Percentiles rank a stretch among this genome's conserved stretches.
Conservation (phyloP, 1,140 invertebrate genomes). For the Tetragonula clypearis region DNA sequence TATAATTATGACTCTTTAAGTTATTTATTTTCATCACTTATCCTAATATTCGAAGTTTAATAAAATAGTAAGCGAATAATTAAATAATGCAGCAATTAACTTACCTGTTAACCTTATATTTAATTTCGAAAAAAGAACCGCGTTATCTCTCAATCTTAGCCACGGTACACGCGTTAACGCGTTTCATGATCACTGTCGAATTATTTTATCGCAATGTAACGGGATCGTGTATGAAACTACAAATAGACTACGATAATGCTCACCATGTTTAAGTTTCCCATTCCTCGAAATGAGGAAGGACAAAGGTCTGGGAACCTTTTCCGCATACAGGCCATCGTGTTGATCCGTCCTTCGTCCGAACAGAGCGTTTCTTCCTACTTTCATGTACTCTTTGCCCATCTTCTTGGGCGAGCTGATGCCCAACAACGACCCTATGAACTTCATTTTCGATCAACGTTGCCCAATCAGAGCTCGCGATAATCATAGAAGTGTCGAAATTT, state of each 20-base stretch:
- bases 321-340: constrained; percentile 76
- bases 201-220: not conserved
- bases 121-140: not conserved
- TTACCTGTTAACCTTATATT: not conserved
- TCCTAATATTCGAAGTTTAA: no score
- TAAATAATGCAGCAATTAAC: no score
- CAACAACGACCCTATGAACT: constrained; percentile 78
- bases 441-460: constrained; percentile 69
- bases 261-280: constrained; percentile 88
- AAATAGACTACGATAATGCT: not conserved
- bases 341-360: constrained; percentile 83
- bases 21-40: no score
- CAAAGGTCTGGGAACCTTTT: constrained; percentile 84
- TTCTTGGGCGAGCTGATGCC: constrained; percentile 78
- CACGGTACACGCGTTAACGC: not conserved
- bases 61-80: no score
- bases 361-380: constrained; percentile 87
- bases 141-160: not conserved
- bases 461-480: not conserved
- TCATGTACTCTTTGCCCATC: constrained; percentile 87
- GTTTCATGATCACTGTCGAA: no score
- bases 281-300: constrained; percentile 90
- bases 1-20: no score
- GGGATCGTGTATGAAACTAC: not conserved
- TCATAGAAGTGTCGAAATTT: not conserved